Evolutionary conservation across 2,888 invertebrate genomes (phyloP).

Genomic region (Drosophila kuntzei): DNA sequence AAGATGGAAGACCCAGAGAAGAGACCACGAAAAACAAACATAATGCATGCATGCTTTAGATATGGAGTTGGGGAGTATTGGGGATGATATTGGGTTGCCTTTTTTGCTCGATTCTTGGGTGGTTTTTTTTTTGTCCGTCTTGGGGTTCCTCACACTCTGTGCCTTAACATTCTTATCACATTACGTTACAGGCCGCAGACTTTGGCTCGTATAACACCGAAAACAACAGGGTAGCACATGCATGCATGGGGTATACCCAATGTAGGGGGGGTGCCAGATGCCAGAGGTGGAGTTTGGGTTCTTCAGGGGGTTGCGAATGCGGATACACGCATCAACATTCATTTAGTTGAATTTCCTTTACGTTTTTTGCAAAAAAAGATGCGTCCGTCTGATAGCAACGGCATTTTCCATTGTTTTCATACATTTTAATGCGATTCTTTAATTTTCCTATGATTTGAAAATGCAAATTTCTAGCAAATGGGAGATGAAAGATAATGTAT

Average conservation of each 20-base stretch:
- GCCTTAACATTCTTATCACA: constrained; percentile 71
- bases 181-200: constrained; percentile 80
- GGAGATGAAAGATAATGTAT: constrained; percentile 33
- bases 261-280: background rate
- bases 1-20: background rate
- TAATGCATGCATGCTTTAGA: constrained; percentile 17
- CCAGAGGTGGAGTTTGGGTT: background rate
- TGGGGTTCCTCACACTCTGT: background rate
- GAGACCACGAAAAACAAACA: constrained; percentile 32
- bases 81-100: constrained; percentile 37
- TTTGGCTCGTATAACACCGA: constrained; percentile 67
- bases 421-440: constrained; percentile 48
- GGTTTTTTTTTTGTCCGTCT: constrained; percentile 1
- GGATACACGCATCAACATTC: constrained; percentile 61
- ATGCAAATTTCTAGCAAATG: constrained; percentile 47
- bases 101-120: constrained; percentile 7
- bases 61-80: constrained; percentile 13
- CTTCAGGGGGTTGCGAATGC: constrained; percentile 48
- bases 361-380: constrained; percentile 43
- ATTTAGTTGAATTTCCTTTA: constrained; percentile 39
- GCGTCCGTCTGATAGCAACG: constrained; percentile 41
- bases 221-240: constrained; percentile 31
- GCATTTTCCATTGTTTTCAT: constrained; percentile 45
- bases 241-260: constrained; percentile 18
- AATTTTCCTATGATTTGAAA: constrained; percentile 51